These are phyloP conservation scores for Thaumetopoea pityocampa DNA, from an alignment of 1,140 invertebrate genomes.

Conservation along the genomic window DNA sequence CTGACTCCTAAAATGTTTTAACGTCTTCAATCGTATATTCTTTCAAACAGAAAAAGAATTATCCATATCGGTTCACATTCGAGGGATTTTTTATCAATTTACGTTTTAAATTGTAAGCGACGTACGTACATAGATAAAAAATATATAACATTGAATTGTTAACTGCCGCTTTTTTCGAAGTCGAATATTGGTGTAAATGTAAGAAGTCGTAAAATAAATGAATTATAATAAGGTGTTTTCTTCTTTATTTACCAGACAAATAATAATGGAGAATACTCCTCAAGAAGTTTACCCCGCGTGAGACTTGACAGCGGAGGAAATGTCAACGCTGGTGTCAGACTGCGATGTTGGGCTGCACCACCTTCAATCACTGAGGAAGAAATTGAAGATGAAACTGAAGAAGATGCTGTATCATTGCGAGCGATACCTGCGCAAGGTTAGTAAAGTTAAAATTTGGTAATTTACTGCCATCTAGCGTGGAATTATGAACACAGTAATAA, in stretches of 20 bases:
- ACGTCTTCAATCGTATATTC: no score
- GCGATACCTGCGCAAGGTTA: slow-evolving; percentile 55
- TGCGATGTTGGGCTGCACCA: slow-evolving; percentile 78
- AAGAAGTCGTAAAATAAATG: no score
- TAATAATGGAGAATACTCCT: slow-evolving; percentile 57
- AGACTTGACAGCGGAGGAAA: slow-evolving; percentile 81
- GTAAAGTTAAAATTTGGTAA: slow-evolving; percentile 10
- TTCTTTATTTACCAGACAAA: slow-evolving; percentile 37
- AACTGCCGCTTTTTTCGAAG: no score
- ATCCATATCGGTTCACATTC: no score
- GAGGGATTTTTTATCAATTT: no score
- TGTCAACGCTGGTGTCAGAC: slow-evolving; percentile 78
- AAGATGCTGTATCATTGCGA: slow-evolving; percentile 60
- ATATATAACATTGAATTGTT: no score
- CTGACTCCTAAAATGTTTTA: no score
- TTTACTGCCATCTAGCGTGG: background rate
- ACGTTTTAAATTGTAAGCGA: no score
- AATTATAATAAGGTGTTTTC: background rate
- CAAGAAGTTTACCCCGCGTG: slow-evolving; percentile 78
- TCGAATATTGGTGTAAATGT: no score
- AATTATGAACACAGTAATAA: no score
- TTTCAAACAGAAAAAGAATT: no score
- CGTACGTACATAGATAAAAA: no score
- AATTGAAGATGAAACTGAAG: slow-evolving; percentile 74
- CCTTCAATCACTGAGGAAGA: slow-evolving; percentile 82